Evolutionary conservation across 2,113 vertebrate species (phyloP).

Genomic region (Archocentrus centrarchus): DNA sequence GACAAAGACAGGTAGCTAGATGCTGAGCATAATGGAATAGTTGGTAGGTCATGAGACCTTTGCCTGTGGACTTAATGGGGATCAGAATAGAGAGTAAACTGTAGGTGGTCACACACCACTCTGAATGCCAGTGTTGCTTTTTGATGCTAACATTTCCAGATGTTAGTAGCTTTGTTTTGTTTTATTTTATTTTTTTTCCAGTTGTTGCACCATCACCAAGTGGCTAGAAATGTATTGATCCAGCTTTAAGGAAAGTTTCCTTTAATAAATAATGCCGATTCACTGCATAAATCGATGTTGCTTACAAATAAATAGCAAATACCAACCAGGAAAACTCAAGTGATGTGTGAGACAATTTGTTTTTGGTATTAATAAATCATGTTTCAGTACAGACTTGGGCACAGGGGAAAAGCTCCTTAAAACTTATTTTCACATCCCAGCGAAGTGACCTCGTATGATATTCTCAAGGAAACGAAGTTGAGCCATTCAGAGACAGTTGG

Average conservation of each 20-base stretch:
- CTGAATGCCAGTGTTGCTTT: accelerated
- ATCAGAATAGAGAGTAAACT: neutral
- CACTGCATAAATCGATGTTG: neutral
- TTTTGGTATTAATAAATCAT: neutral
- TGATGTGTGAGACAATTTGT: neutral
- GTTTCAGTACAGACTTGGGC: neutral
- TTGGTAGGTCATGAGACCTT: neutral
- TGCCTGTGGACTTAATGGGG: neutral
- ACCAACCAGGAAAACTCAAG: neutral
- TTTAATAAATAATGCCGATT: neutral
- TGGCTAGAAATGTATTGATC: neutral
- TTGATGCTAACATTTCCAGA: neutral
- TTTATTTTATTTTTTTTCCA: neutral
- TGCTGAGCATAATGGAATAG: neutral
- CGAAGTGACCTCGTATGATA: slow-evolving; percentile 34
- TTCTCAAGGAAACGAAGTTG: neutral
- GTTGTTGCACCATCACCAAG: neutral
- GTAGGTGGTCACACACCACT: neutral
- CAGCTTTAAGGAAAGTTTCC: slow-evolving; percentile 1
- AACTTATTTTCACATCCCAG: neutral
- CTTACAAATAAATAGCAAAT: neutral
- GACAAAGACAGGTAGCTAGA: neutral
- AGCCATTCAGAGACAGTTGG: neutral
- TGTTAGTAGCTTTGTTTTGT: neutral
- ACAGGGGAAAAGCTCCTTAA: neutral